Evolutionary conservation across 2,888 invertebrate species (phyloP).

Genomic region (Gisinianus flammeolus): DNA sequence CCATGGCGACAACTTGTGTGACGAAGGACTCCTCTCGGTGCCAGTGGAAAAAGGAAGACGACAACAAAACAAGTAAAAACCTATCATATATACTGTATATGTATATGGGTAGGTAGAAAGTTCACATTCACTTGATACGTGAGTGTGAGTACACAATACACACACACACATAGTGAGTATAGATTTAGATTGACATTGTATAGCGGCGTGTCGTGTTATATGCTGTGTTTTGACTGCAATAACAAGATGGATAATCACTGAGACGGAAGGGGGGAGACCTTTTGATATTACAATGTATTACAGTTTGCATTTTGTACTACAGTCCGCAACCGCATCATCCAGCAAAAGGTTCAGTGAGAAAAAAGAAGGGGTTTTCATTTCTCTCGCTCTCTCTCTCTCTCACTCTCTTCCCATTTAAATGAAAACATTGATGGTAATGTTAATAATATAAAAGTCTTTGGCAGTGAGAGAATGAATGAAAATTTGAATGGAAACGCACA

Average conservation of each 20-base stretch:
- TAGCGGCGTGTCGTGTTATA: constrained; percentile 7
- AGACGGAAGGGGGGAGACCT: constrained; percentile 38
- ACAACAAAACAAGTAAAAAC: too few species aligned
- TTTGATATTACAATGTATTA: constrained; percentile 34
- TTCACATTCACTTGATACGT: too few species aligned
- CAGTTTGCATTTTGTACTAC: not conserved
- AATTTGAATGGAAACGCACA: constrained; percentile 15
- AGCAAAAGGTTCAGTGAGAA: constrained; percentile 23
- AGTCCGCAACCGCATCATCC: not conserved
- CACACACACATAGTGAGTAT: not conserved
- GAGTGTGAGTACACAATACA: not conserved
- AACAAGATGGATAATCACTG: constrained; percentile 38
- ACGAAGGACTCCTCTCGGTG: constrained; percentile 2
- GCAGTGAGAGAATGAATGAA: constrained; percentile 3
- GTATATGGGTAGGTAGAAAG: too few species aligned
- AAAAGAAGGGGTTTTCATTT: constrained; percentile 11
- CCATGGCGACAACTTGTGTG: not conserved
- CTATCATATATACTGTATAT: too few species aligned
- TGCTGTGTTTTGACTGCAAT: constrained; percentile 17
- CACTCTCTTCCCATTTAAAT: not conserved
- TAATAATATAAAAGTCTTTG: not conserved
- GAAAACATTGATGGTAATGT: not conserved
- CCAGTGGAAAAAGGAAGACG: not conserved
- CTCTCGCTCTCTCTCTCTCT: not conserved
- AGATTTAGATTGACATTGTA: constrained; percentile 9